Evolutionary conservation across 2,888 invertebrate genomes (phyloP), one percentile per base, ranked within the genome.

Genomic region (Timema cristinae): DNA sequence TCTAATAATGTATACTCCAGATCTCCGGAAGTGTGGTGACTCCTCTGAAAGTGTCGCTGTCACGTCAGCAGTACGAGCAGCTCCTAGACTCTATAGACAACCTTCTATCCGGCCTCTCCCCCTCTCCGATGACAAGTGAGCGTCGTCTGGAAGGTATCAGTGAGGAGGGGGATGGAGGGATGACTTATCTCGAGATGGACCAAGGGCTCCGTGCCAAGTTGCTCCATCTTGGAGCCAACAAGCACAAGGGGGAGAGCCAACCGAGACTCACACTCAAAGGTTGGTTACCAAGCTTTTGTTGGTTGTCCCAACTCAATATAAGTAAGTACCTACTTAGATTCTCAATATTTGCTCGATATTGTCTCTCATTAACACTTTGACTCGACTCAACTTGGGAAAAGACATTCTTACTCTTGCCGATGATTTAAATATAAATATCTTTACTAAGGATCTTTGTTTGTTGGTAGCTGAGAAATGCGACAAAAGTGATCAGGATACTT

Each of bases 41-140:
- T 69, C 91, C 92, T 0, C 83, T 97, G 70, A 93, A 94, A 82
- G 89, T 97, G 52, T 93, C 94, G 0, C 84, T 97, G 67, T 91
- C 93, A 0, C 90, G 95, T 68, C 88, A 89, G 70, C 96, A 97
- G 81, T 97, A 96, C 81, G 93, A 95, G 80, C 97, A 97, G 82
- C 84, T 97, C 66, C 83, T 95, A 74, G 93, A 93, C 78, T 92
- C 93, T 0, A 77, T 86, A 48, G 82, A 85, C 66, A 78, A 79
- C 59, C 71, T 83, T 49, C 78, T 82, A 67, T 79, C 80, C 9
- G 76, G 79, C 6, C 78, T 80, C 56, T 75, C 78, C 73, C 80
- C 84, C 77, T 80, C 78, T 77, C 77, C 70, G 69, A 76, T 7
- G 77, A 77, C 63, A 76, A 76, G 5, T 74, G 59, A 50, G 32